Base-by-base conservation (phyloP, 92 coral and sea anemone species). In the Isaurus tuberculatus region DNA sequence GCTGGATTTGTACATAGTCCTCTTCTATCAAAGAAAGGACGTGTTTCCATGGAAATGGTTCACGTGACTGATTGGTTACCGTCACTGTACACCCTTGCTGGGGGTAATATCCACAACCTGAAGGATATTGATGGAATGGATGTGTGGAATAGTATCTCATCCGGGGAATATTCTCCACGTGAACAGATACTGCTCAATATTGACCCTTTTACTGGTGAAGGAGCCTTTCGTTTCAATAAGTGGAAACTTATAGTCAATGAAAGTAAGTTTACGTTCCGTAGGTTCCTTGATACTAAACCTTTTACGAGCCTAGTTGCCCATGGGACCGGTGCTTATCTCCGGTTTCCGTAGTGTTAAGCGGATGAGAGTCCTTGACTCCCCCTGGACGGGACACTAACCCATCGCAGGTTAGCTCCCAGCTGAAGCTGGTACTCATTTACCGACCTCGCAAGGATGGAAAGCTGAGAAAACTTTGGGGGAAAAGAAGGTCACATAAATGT, bases 31-130 rank as follows among this genome's bases (percentile, higher is more conserved):
- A 29, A 86, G 1, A 75, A 87, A 34, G 90, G 91, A 61, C 94
- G 98, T 32, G 94, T 91, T 68, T 84, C 91, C 93, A 91, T 90
- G 85, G 89, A 93, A 15, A 72, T 93, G 85, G 86, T 93, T 86
- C 98, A 93, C 78, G 98, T 87, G 75, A 88, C 91, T 8, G 98
- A 93, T 87, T 93, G 98, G 98, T 84, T 93, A 40, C 98, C 98
- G 11, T 91, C 98, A 10, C 75, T 93, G 81, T 91, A 93, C 67
- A 70, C 65, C 30, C 83, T 81, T 28, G 98, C 92, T 0, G 98
- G 98, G 23, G 98, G 98, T 8, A 90, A 93, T 79, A 63, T 93
- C 27, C 91, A 87, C 55, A 83, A 93, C 67, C 65, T 93, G 72
- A 75, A 58, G 10, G 63, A 64, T 25, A 64, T 86, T n/a, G 98